phyloP scores from a whole-genome alignment of 2,888 invertebrate species.

The Himalopsyche tibetana region DNA sequence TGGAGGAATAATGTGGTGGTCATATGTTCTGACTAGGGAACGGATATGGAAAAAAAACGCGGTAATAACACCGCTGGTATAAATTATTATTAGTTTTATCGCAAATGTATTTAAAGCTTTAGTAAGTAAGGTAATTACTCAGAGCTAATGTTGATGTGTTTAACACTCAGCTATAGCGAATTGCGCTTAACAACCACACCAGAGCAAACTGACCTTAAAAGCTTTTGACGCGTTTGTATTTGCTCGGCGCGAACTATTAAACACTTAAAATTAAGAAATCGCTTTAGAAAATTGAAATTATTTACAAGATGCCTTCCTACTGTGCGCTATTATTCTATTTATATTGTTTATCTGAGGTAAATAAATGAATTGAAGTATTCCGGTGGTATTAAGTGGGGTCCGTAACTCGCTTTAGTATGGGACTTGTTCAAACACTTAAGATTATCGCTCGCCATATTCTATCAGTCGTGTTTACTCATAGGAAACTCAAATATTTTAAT shows the following conservation, averaged over 20 bases:
- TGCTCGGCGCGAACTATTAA: conserved; percentile 63
- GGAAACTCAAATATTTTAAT: conserved; percentile 23
- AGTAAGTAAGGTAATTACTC: too few relatives aligned
- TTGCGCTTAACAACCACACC: conserved; percentile 12
- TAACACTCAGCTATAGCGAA: not conserved
- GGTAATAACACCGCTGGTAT: too few relatives aligned
- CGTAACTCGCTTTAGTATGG: conserved; percentile 45
- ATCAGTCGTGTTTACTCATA: conserved; percentile 9
- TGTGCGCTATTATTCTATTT: conserved; percentile 65
- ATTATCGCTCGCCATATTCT: conserved; percentile 46
- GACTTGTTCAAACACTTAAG: conserved; percentile 48
- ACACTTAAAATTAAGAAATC: conserved; percentile 66
- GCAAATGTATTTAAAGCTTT: too few relatives aligned
- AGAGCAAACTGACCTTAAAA: conserved; percentile 66
- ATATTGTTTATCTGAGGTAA: conserved; percentile 59
- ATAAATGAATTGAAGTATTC: conserved; percentile 53
- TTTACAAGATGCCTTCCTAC: conserved; percentile 54
- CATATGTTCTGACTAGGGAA: too few relatives aligned
- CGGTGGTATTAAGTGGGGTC: conserved; percentile 46
- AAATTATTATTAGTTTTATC: too few relatives aligned
- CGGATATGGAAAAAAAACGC: too few relatives aligned
- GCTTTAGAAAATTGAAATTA: conserved; percentile 65
- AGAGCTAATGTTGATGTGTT: too few relatives aligned
- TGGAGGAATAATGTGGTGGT: too few relatives aligned
- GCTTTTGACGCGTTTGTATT: conserved; percentile 65